These are phyloP conservation scores for Leptinotarsa defecta DNA, from an alignment of 1,140 invertebrate genomes.

Conservation along the genomic window DNA sequence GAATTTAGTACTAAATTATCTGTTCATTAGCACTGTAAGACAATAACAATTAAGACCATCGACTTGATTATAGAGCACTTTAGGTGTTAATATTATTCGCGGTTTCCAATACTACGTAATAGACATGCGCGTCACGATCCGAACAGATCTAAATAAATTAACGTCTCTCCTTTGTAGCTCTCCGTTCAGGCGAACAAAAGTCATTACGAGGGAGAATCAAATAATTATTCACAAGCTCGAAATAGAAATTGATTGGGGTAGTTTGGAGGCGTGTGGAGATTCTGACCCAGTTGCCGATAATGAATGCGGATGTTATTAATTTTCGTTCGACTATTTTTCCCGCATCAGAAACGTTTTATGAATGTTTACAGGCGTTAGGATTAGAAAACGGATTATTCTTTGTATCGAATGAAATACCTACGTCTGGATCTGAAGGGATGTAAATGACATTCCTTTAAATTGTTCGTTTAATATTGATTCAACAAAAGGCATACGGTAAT, in stretches of 20 bases:
- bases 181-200: neutral
- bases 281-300: neutral
- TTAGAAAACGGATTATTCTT: too few relatives aligned
- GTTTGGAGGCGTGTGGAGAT: slow-evolving; percentile 7
- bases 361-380: neutral
- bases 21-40: slow-evolving; percentile 4
- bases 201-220: slow-evolving; percentile 8
- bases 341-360: neutral
- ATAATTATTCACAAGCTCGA: slow-evolving; percentile 4
- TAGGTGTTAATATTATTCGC: neutral
- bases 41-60: slow-evolving; percentile 4
- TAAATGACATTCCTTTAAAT: too few relatives aligned
- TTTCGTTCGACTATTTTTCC: neutral
- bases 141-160: slow-evolving; percentile 9
- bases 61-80: slow-evolving; percentile 3
- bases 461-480: too few relatives aligned
- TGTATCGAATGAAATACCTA: too few relatives aligned
- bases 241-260: slow-evolving; percentile 8
- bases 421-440: too few relatives aligned
- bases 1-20: neutral
- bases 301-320: slow-evolving; percentile 2
- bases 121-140: neutral
- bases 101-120: neutral
- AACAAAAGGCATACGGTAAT: too few relatives aligned
- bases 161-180: slow-evolving; percentile 2